Base-by-base conservation (phyloP, 1,140 invertebrate genomes). In the Vollenhovia emeryi region DNA sequence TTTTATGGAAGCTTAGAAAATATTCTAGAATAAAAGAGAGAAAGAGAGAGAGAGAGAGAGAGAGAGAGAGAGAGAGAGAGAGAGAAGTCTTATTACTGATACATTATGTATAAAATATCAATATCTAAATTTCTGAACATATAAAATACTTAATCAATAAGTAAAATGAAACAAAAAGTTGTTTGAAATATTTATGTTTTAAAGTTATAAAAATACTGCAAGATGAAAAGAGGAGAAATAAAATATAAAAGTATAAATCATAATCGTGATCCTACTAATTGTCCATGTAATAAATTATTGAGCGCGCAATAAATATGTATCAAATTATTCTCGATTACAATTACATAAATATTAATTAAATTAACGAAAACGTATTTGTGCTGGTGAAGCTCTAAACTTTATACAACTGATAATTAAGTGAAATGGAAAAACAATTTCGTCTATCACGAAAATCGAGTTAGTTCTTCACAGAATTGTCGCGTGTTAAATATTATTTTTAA, bases 271-370 rank as follows among this genome's bases (percentile, higher is more conserved):
- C 5, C 6, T 9, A 43, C 4, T 48, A 66, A 69, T 57, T 71
- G 50, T 52, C 50, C 2, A 36, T 78, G n/a, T 69, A 69, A 71
- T 21, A 33, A 80, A 55, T 69, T 30, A 55, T 71, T 69, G 2
- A 36, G n/a, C 27, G 8, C 5, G 30, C n/a, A 43, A 55, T 57
- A 21, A 18, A 80, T 55, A 68, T 43, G n/a, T 80, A 80, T 52
- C 3, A 21, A 50, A 33, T 71, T 80, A 55, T n/a, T n/a, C 36
- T 43, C 64, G 3, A 27, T 27, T 50, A n/a, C 7, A 66, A 2
- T 78, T 73, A 36, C 13, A 62, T 52, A 57, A 30, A 71, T 43
- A 43, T 55, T 18, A 62, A 68, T 68, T 79, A 27, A 52, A 71
- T 9, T 48, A 6, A 45, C 13, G 8, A 18, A 48, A 71, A 55